phyloP scores from a whole-genome alignment of 1,140 invertebrate species.

The Penaeus vannamei region DNA sequence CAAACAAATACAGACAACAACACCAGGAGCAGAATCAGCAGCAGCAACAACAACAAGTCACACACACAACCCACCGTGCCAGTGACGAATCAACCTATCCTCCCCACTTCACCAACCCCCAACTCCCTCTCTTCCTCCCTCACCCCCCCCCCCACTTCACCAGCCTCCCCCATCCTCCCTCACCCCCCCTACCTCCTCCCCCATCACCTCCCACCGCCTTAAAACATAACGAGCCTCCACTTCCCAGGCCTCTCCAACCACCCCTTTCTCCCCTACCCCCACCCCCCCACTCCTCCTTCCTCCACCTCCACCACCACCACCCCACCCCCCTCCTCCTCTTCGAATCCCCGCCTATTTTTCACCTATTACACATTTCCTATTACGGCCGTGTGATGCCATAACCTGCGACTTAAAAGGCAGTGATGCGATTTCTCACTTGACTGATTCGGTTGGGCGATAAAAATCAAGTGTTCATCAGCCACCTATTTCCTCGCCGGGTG shows the following conservation, averaged over 20 bases:
- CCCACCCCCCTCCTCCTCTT: background rate
- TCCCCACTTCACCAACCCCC: too few species aligned
- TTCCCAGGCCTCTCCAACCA: background rate
- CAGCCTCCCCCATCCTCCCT: too few species aligned
- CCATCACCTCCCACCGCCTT: too few species aligned
- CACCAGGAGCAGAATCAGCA: too few species aligned
- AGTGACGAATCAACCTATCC: too few species aligned
- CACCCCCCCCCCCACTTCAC: too few species aligned
- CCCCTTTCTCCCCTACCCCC: background rate
- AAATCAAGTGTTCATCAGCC: constrained; percentile 30
- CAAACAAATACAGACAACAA: too few species aligned
- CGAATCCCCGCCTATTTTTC: constrained; percentile 14
- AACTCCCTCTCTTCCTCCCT: too few species aligned
- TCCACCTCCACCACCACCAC: background rate
- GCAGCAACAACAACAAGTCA: too few species aligned
- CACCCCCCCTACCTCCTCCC: too few species aligned
- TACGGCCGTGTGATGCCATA: constrained; percentile 40
- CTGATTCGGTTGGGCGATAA: constrained; percentile 5
- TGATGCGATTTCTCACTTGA: constrained; percentile 18
- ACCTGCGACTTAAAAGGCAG: constrained; percentile 43
- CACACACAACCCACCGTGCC: too few species aligned
- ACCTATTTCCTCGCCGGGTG: constrained; percentile 29
- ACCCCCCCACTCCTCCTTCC: background rate
- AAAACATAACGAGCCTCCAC: too few species aligned
- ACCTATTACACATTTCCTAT: constrained; percentile 29